phyloP scores from a whole-genome alignment of 2,113 vertebrate species.

The Lycaon pictus region DNA sequence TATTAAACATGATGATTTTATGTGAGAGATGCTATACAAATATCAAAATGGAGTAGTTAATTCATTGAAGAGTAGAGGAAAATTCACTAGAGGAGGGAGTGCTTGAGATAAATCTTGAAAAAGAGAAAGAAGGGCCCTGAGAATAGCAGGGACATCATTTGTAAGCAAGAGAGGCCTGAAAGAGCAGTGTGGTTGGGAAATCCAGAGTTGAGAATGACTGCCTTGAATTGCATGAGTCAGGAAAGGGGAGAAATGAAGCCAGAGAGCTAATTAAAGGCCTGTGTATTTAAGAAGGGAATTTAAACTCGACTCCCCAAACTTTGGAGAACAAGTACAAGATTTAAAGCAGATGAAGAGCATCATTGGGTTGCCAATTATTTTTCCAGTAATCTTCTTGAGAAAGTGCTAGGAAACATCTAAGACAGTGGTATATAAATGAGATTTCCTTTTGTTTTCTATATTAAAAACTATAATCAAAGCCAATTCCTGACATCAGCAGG shows the following conservation, averaged over 20 bases:
- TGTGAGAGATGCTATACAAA: not conserved
- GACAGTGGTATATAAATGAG: not conserved
- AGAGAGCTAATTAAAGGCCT: too few species aligned
- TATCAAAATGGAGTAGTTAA: not conserved
- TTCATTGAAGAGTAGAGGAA: not conserved
- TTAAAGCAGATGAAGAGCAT: not conserved
- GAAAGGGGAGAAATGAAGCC: not conserved
- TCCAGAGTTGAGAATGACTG: not conserved
- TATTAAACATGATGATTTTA: not conserved
- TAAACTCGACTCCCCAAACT: not conserved
- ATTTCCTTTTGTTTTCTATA: not conserved
- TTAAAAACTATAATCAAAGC: not conserved
- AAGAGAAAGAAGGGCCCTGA: not conserved
- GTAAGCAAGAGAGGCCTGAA: too few species aligned
- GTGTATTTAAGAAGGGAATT: not conserved
- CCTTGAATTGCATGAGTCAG: not conserved
- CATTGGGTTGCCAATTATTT: not conserved
- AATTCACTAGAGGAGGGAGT: not conserved
- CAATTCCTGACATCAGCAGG: not conserved
- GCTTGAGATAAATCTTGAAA: not conserved
- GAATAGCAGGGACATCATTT: not conserved
- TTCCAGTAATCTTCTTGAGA: not conserved
- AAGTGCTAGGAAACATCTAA: not conserved
- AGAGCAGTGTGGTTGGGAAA: not conserved
- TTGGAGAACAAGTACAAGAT: conserved; percentile 19